Evolutionary conservation across 2,888 invertebrate species (phyloP).

Genomic region (Protophormia terraenovae): DNA sequence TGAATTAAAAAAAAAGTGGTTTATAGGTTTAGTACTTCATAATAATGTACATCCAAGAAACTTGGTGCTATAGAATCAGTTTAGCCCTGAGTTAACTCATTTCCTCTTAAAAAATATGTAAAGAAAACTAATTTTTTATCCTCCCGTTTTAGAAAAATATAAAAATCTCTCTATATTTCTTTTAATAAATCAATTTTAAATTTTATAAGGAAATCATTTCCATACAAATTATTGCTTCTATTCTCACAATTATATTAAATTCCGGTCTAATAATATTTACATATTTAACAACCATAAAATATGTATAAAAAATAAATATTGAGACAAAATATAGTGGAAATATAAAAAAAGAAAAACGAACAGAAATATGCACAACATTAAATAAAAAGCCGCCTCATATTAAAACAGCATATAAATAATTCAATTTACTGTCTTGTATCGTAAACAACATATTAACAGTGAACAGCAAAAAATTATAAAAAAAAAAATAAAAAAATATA

Average conservation of each 20-base stretch:
- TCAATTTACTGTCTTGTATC: slow-evolving; percentile 65
- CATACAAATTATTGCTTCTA: background rate
- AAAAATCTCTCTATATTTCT: too few species aligned
- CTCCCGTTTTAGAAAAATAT: too few species aligned
- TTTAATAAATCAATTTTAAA: too few species aligned
- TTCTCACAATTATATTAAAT: slow-evolving; percentile 54
- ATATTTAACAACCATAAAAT: slow-evolving; percentile 61
- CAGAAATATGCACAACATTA: slow-evolving; percentile 54
- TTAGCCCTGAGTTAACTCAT: too few species aligned
- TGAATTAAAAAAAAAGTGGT: too few species aligned
- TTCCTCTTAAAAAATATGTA: too few species aligned
- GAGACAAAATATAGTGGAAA: slow-evolving; percentile 10
- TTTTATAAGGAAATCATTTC: too few species aligned
- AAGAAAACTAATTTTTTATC: too few species aligned
- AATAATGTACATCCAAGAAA: too few species aligned
- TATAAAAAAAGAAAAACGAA: slow-evolving; percentile 3
- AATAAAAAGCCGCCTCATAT: slow-evolving; percentile 68
- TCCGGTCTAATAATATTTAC: slow-evolving; percentile 60
- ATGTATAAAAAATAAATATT: slow-evolving; percentile 56
- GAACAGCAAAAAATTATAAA: background rate
- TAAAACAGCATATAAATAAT: slow-evolving; percentile 67
- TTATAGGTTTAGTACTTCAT: too few species aligned
- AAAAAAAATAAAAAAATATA: background rate
- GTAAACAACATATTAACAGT: slow-evolving; percentile 68
- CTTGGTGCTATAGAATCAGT: too few species aligned